Conservation (phyloP, 2,113 vertebrate species). For the Lichenostomus cassidix region DNA sequence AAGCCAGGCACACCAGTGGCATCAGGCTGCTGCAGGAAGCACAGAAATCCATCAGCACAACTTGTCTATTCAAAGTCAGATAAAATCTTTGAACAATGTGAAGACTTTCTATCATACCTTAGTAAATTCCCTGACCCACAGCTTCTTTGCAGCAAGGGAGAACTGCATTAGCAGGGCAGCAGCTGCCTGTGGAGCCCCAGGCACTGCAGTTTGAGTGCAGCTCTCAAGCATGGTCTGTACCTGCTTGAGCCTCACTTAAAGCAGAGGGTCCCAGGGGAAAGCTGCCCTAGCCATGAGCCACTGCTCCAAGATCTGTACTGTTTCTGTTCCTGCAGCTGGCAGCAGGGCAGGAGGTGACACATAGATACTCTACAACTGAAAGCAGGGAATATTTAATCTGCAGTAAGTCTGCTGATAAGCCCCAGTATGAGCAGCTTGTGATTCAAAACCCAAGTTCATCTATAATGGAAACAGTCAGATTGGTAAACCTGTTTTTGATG, state of each 20-base stretch:
- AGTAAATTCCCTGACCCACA: neutral
- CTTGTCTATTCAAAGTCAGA: neutral
- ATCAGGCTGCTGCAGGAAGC: neutral
- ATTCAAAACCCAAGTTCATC: neutral
- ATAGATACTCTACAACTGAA: neutral
- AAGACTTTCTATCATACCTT: neutral
- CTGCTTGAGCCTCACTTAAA: neutral
- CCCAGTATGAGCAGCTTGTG: neutral
- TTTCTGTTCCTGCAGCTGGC: neutral
- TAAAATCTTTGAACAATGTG: neutral
- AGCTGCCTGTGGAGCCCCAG: neutral
- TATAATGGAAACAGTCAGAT: neutral
- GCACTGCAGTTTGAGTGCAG: neutral
- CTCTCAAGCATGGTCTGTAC: neutral
- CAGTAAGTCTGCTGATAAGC: neutral
- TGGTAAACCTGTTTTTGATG: neutral
- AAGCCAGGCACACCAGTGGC: neutral
- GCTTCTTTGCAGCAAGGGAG: neutral
- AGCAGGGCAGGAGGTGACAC: neutral
- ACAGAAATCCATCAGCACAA: neutral
- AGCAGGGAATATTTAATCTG: neutral
- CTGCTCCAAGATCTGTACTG: neutral
- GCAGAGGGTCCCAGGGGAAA: neutral
- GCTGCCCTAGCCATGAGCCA: neutral
- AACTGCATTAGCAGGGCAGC: neutral